A percentile compares a stretch with the other conserved stretches of the same genome.
Evolutionary conservation across 64 coral and sea anemone genomes (phyloP).

Genomic region (Pocillopora verrucosa): DNA sequence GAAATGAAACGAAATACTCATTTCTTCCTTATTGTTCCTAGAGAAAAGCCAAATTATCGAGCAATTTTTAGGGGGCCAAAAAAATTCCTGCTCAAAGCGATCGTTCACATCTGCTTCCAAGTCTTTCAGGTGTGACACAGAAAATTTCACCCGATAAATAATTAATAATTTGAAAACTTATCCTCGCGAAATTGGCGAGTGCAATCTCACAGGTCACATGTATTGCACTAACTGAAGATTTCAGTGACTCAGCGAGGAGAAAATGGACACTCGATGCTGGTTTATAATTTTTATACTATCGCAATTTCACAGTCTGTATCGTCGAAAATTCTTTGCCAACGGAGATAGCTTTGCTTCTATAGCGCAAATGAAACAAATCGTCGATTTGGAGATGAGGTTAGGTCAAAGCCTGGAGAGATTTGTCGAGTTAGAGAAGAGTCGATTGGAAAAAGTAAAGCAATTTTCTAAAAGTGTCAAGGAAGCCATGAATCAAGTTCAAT

Average conservation of each 20-base stretch:
- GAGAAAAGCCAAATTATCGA: neutral
- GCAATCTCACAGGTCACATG: slow-evolving; percentile 21
- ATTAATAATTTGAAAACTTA: slow-evolving; percentile 12
- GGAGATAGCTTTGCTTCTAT: slow-evolving; percentile 63
- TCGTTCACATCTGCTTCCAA: neutral
- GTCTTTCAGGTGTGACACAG: neutral
- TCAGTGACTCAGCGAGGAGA: neutral
- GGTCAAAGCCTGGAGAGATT: slow-evolving; percentile 63
- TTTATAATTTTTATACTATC: neutral
- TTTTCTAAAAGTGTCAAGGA: slow-evolving; percentile 63
- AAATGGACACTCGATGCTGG: neutral
- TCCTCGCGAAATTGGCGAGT: neutral
- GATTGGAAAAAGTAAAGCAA: slow-evolving; percentile 38
- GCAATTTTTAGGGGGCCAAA: neutral
- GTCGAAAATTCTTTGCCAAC: neutral
- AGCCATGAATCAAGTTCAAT: slow-evolving; percentile 25
- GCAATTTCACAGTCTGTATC: neutral
- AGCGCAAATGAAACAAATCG: slow-evolving; percentile 57
- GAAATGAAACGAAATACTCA: neutral
- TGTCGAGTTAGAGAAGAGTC: slow-evolving; percentile 22
- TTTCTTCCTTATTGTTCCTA: neutral
- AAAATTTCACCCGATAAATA: slow-evolving; percentile 12
- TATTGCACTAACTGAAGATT: neutral
- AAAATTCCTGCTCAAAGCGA: neutral
- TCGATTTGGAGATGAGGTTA: slow-evolving; percentile 65